phyloP scores from a whole-genome alignment of 2,888 invertebrate genomes.

The Lithophane semibrunnea region DNA sequence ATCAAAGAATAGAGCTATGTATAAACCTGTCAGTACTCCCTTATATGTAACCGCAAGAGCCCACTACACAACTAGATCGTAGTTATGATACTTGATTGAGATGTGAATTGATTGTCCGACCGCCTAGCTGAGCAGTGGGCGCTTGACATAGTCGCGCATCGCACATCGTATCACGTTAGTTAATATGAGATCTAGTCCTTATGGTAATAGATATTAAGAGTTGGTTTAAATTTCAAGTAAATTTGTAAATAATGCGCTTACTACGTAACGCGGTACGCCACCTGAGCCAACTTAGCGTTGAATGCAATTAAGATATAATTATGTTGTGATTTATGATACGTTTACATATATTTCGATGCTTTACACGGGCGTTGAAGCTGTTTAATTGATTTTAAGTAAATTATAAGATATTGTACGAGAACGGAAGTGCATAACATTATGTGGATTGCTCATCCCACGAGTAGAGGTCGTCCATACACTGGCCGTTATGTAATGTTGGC shows the following conservation, averaged over 20 bases:
- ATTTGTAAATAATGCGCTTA: slow-evolving; percentile 40
- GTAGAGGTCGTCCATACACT: not conserved
- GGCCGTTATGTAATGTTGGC: slow-evolving; percentile 36
- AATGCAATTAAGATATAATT: slow-evolving; percentile 42
- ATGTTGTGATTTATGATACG: slow-evolving; percentile 56
- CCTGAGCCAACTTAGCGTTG: slow-evolving; percentile 44
- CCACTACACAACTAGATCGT: not conserved
- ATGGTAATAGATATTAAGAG: slow-evolving; percentile 52
- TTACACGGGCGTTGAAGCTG: slow-evolving; percentile 37
- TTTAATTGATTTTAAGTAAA: slow-evolving; percentile 45
- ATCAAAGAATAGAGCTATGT: slow-evolving; percentile 29
- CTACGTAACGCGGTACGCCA: slow-evolving; percentile 31
- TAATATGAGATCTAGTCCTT: slow-evolving; percentile 65
- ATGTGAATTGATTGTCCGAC: not conserved
- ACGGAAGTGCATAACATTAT: not conserved
- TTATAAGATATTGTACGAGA: slow-evolving; percentile 22
- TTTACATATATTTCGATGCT: slow-evolving; percentile 53
- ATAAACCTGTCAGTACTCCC: slow-evolving; percentile 10
- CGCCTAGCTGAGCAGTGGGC: not conserved
- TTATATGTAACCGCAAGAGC: not conserved
- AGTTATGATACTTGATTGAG: not conserved
- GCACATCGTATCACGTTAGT: slow-evolving; percentile 47
- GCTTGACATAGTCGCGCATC: slow-evolving; percentile 26
- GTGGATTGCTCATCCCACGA: slow-evolving; percentile 1
- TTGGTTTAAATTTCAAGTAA: slow-evolving; percentile 44